Evolutionary conservation across 2,113 vertebrate genomes (phyloP).

Genomic region (Cebus imitator): DNA sequence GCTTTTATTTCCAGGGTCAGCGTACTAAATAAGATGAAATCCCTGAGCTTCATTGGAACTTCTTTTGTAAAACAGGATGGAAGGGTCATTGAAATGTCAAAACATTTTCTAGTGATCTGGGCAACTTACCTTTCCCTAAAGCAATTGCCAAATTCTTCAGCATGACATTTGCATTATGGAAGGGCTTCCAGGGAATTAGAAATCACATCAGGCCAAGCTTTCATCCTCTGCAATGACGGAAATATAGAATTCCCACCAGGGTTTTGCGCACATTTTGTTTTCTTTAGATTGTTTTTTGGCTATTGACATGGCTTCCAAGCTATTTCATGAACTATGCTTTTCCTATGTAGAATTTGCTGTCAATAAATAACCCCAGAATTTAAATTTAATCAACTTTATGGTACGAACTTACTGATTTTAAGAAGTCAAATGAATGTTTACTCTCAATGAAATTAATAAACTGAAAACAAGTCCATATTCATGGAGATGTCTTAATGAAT

Average conservation of each 20-base stretch:
- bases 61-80: conserved; percentile 46
- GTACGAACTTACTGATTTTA: background rate
- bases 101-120: conserved; percentile 69
- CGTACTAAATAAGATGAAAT: conserved; percentile 54
- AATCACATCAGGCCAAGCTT: background rate
- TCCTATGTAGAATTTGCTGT: background rate
- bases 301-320: background rate
- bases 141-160: conserved; percentile 57
- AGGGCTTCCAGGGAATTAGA: conserved; percentile 27
- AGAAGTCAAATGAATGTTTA: conserved; percentile 19
- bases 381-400: background rate
- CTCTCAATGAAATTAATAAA: conserved; percentile 20
- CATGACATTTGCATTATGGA: conserved; percentile 68
- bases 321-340: background rate
- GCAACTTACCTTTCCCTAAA: conserved; percentile 60
- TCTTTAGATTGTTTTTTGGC: background rate
- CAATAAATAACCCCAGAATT: background rate
- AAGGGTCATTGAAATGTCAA: conserved; percentile 72
- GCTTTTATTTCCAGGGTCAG: conserved; percentile 13
- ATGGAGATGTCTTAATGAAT: background rate
- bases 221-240: background rate
- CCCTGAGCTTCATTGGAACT: conserved; percentile 47
- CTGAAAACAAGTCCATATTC: background rate
- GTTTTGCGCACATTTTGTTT: conserved; percentile 40
- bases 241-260: conserved; percentile 36